Conservation (phyloP, 2,113 vertebrate species). For the Tachycineta bicolor region DNA sequence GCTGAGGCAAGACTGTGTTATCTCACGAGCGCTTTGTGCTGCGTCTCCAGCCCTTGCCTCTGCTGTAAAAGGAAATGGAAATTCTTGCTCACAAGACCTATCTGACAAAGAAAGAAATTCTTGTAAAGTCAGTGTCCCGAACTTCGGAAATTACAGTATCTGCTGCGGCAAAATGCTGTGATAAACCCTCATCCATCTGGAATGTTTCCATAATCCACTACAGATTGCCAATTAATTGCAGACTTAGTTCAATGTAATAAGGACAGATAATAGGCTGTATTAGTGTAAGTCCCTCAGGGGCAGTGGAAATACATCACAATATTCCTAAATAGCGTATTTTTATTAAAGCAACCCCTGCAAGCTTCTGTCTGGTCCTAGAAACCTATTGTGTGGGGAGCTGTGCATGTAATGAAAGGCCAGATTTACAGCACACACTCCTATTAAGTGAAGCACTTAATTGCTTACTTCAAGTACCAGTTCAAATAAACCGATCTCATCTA, state of each 20-base stretch:
- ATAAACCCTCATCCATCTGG: slow-evolving; percentile 32
- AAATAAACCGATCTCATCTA: slow-evolving; percentile 44
- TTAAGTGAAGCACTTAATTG: slow-evolving; percentile 52
- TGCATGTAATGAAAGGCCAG: background rate
- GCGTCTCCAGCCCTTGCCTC: background rate
- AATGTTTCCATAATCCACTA: slow-evolving; percentile 35
- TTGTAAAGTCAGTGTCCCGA: background rate
- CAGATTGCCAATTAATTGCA: slow-evolving; percentile 52
- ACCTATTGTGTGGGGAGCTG: background rate
- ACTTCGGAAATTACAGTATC: background rate
- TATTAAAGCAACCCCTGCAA: background rate
- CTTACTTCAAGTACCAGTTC: slow-evolving; percentile 33
- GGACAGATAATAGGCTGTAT: slow-evolving; percentile 38
- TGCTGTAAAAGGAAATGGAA: slow-evolving; percentile 41
- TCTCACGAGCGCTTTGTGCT: slow-evolving; percentile 1
- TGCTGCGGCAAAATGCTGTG: slow-evolving; percentile 3
- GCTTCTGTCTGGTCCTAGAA: background rate
- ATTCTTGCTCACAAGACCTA: background rate
- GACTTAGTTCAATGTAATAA: slow-evolving; percentile 14
- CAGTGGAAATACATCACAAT: slow-evolving; percentile 35
- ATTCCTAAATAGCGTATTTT: slow-evolving; percentile 44
- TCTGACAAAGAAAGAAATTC: background rate
- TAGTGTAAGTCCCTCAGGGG: slow-evolving; percentile 4
- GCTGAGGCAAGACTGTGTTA: background rate
- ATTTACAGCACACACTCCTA: slow-evolving; percentile 5